These are phyloP conservation scores for Hirudo medicinalis DNA, from an alignment of 1,140 invertebrate genomes.

Conservation along the genomic window DNA sequence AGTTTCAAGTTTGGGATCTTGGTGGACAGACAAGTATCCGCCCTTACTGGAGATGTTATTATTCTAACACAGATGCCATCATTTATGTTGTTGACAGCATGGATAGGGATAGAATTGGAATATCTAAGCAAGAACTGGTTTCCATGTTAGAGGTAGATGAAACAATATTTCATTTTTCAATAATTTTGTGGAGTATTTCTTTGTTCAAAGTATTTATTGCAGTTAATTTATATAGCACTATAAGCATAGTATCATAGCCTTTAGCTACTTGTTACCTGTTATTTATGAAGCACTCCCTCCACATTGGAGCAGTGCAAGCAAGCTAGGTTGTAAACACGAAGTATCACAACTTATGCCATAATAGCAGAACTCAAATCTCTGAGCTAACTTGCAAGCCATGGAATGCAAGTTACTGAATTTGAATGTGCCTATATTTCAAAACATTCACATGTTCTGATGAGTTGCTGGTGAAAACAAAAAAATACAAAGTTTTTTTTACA, in stretches of 20 bases:
- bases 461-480: not conserved
- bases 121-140: constrained; percentile 92
- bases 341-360: no score
- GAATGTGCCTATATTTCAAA: not conserved
- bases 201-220: no score
- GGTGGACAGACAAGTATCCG: constrained; percentile 91
- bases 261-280: no score
- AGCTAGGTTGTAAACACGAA: no score
- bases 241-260: no score
- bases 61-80: constrained; percentile 98
- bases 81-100: constrained; percentile 99
- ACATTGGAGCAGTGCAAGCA: no score
- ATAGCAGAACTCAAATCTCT: no score
- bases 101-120: constrained; percentile 93
- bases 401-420: no score
- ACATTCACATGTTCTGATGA: not conserved
- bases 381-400: no score
- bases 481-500: not conserved
- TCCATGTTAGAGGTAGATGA: constrained; percentile 75
- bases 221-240: no score
- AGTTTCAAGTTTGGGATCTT: constrained; percentile 99
- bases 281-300: no score
- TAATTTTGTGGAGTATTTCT: no score
- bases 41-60: constrained; percentile 99
- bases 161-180: not conserved